phyloP scores from a whole-genome alignment of 2,797 vertebrate species.

The Anableps anableps region DNA sequence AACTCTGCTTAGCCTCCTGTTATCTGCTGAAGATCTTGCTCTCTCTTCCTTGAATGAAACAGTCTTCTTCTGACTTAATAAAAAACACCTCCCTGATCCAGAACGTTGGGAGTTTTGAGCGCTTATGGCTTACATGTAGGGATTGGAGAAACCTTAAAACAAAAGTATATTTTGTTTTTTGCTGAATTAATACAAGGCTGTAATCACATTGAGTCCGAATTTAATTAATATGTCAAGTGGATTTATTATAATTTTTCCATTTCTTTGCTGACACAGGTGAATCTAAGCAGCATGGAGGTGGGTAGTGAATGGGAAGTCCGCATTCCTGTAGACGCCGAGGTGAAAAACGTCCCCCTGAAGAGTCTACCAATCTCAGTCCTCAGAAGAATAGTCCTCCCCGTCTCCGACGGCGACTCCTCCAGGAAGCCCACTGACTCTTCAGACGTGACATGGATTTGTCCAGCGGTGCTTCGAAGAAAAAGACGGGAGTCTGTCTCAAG shows the following conservation, averaged over 20 bases:
- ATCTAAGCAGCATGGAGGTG: slow-evolving; percentile 33
- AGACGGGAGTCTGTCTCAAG: not conserved
- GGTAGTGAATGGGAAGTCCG: slow-evolving; percentile 56
- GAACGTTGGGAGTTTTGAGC: no score
- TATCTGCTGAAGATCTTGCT: no score
- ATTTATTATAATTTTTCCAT: not conserved
- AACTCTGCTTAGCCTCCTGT: no score
- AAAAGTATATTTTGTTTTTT: not conserved
- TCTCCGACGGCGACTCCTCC: not conserved
- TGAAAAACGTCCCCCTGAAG: slow-evolving; percentile 49
- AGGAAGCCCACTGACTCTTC: slow-evolving; percentile 1
- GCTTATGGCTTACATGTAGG: not conserved
- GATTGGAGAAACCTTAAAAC: not conserved
- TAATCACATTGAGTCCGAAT: not conserved
- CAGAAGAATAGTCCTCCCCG: slow-evolving; percentile 41
- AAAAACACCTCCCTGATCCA: no score
- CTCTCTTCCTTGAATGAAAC: no score
- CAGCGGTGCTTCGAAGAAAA: slow-evolving; percentile 52
- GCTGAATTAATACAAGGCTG: not conserved
- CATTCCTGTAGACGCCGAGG: slow-evolving; percentile 70
- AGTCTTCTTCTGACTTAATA: no score
- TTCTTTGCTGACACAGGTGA: slow-evolving; percentile 27
- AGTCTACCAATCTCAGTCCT: slow-evolving; percentile 46
- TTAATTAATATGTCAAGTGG: not conserved
- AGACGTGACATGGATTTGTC: slow-evolving; percentile 64